Evolutionary conservation across 2,888 invertebrate genomes (phyloP), one percentile per base, ranked within the genome.

Genomic region (Pachycephus smyrnensis): DNA sequence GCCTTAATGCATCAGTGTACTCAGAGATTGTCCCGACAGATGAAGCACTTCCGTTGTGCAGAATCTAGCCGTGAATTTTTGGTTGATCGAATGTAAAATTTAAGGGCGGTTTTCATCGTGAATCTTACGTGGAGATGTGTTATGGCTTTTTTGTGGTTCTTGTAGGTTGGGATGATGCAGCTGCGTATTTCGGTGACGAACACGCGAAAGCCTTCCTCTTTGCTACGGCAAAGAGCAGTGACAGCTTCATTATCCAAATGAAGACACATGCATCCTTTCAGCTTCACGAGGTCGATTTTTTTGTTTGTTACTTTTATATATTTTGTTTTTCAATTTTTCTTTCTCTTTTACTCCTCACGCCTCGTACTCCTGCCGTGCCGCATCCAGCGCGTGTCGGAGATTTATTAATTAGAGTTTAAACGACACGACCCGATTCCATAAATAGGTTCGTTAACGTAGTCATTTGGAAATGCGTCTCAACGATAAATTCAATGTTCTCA

Each of bases 201-300:
- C 55, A 75, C 75, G 36, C 40, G 55, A 75, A 15, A 75, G 69
- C 73, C 76, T 76, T 73, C 75, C 35, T 69, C n/a, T 32, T 55
- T 30, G 55, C 31, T 15, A 73, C 55, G 40, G 76, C n/a, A 1
- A 32, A 68, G 36, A 55, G 73, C 33, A 76, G 69, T 76, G 80
- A 81, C 81, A 81, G 81, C 77, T 81, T 81, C 78, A 77, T 81
- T 81, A 81, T 80, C 71, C 81, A 78, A 81, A 81, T 80, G 78
- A 81, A 81, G 81, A 81, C 80, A 76, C 81, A 78, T 77, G 73
- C 75, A 76, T 75, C 75, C 79, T 75, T 78, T 73, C 76, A 76
- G 71, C 76, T 77, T 76, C 40, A n/a, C 37, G 68, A n/a, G 55
- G 11, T n/a, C 40, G 15, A 9, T 55, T 23, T 55, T 55, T 55